Base-by-base conservation (phyloP, 2,888 invertebrate genomes). In the Magallana nippona region DNA sequence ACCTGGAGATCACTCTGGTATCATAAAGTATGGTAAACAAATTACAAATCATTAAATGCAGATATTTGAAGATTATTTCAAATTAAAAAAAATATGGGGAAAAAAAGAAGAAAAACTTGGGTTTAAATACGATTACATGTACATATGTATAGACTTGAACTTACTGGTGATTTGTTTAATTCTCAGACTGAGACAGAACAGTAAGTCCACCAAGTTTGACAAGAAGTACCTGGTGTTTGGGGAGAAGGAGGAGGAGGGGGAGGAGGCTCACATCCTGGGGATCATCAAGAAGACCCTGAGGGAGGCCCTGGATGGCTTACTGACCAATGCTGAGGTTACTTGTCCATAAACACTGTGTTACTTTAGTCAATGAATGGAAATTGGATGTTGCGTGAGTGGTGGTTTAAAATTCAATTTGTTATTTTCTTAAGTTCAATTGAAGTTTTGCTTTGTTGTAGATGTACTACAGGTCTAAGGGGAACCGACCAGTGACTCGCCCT, bases 401-500 rank as follows among this genome's bases (percentile, higher is more conserved):
- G 44, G 44, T 5, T 44, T 44, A 44, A 32, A 22, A 27, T 22
- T 19, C n/a, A 32, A 77, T 77, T 19, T 10, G 27, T 77, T 27
- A 77, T 15, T 77, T 44, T 27, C 1, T 1, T 32, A 15, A n/a
- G 10, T 44, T 5, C 44, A 44, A 8, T 8, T 44, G n/a, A 44
- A 55, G 55, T 78, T 44, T 27, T 22, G 60, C 56, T 83, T 78
- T 85, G 27, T 86, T 89, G n/a, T 87, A 94, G 94, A 81, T 93
- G 81, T 94, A 93, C 87, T 94, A 94, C 85, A 86, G 91, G 13
- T 92, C 92, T 88, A 94, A 94, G 87, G 94, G 94, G 1, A 87
- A 81, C 32, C 89, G 94, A 1, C 83, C 90, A 17, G 93, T 94
- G 82, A 94, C 94, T 0, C 89, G 94, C 57, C 94, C 94, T 10